Evolutionary conservation across 2,113 vertebrate species (phyloP).

Genomic region (Manacus vitellinus): DNA sequence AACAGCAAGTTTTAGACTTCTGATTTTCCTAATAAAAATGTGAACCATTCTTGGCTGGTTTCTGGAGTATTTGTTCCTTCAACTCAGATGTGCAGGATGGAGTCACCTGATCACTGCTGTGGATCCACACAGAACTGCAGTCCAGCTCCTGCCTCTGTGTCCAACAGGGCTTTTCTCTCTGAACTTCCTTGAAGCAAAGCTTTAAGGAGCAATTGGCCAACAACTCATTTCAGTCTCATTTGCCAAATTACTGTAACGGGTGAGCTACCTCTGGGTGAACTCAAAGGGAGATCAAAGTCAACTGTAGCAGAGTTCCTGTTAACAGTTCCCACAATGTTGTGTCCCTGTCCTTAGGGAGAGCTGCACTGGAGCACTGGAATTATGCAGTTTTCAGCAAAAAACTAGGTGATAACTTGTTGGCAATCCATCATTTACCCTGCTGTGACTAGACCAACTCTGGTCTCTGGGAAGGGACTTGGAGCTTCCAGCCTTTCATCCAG

Average conservation of each 20-base stretch:
- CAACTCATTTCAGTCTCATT: not conserved
- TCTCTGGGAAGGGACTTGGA: not conserved
- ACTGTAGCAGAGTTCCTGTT: not conserved
- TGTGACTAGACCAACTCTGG: not conserved
- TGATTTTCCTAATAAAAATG: constrained; percentile 11
- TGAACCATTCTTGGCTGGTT: not conserved
- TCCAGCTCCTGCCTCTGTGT: not conserved
- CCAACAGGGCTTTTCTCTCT: not conserved
- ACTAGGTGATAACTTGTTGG: not conserved
- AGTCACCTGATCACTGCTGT: fast-evolving
- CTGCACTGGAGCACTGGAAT: not conserved
- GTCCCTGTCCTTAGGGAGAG: not conserved
- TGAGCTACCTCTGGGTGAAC: not conserved
- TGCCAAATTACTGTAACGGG: not conserved
- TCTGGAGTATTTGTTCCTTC: not conserved
- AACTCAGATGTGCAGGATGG: not conserved
- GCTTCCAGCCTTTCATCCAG: not conserved
- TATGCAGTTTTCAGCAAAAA: not conserved
- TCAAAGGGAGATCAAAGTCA: not conserved
- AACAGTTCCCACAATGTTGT: too few species aligned
- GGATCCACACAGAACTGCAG: not conserved
- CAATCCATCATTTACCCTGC: not conserved
- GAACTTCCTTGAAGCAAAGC: not conserved
- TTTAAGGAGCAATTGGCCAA: not conserved
- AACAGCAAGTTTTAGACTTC: not conserved